phyloP scores from a whole-genome alignment of 2,888 invertebrate genomes.

The Petrophora chlorosata region DNA sequence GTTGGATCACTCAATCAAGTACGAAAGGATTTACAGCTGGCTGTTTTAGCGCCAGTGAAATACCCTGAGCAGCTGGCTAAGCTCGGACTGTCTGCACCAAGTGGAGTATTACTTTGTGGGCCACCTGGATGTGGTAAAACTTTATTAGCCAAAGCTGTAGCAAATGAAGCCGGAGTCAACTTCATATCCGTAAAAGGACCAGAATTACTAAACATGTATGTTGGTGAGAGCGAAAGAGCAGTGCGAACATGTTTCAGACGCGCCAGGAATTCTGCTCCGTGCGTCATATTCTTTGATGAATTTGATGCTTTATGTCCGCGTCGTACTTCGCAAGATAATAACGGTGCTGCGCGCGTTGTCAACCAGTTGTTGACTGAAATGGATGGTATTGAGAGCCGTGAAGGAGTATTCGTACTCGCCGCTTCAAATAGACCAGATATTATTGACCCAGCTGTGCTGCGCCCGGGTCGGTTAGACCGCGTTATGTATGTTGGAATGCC shows the following conservation, averaged over 20 bases:
- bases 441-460: slow-evolving; percentile 96
- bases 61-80: slow-evolving; percentile 91
- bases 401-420: slow-evolving; percentile 97
- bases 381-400: slow-evolving; percentile 97
- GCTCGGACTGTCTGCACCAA: slow-evolving; percentile 91
- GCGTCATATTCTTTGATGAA: slow-evolving; percentile 99
- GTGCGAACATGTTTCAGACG: slow-evolving; percentile 98
- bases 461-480: slow-evolving; percentile 94
- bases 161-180: slow-evolving; percentile 99
- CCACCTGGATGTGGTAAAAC: slow-evolving; percentile 99
- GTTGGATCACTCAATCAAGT: slow-evolving; percentile 95
- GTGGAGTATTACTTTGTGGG: slow-evolving; percentile 97
- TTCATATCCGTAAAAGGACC: slow-evolving; percentile 99
- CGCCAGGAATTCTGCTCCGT: slow-evolving; percentile 97
- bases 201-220: slow-evolving; percentile 99
- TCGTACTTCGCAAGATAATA: slow-evolving; percentile 89
- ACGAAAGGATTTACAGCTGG: slow-evolving; percentile 94
- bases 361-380: slow-evolving; percentile 99
- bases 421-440: slow-evolving; percentile 99
- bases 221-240: slow-evolving; percentile 98
- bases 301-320: slow-evolving; percentile 97
- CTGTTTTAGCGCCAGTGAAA: slow-evolving; percentile 96
- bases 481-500: slow-evolving; percentile 96
- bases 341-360: slow-evolving; percentile 93
- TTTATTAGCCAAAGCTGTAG: slow-evolving; percentile 97